A percentile compares a stretch with the other conserved stretches of the same genome.
These are phyloP conservation scores for Acestrorhynchus altus DNA, from an alignment of 2,797 vertebrate species.

Conservation along the genomic window DNA sequence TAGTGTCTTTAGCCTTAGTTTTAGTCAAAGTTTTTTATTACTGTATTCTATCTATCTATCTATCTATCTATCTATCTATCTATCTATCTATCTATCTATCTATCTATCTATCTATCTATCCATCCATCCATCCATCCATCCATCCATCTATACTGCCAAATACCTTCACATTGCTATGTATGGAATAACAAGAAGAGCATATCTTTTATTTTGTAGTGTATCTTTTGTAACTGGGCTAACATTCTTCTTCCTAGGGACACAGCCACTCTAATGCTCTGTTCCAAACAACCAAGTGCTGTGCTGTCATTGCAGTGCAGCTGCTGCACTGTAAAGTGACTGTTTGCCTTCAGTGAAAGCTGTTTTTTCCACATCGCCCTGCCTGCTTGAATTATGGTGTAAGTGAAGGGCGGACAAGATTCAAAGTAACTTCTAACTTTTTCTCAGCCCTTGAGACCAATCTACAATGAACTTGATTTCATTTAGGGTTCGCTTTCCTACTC, in stretches of 20 bases:
- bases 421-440: conserved; percentile 23
- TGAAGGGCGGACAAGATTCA: conserved; percentile 25
- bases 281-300: conserved; percentile 14
- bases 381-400: conserved; percentile 21
- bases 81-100: too few species aligned
- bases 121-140: too few species aligned
- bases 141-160: too few species aligned
- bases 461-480: conserved; percentile 28
- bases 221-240: not conserved
- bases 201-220: not conserved
- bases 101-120: too few species aligned
- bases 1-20: too few species aligned
- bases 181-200: not conserved
- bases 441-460: not conserved
- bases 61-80: too few species aligned
- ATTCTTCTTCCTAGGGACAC: not conserved
- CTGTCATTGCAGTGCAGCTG: conserved; percentile 29
- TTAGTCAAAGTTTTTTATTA: too few species aligned
- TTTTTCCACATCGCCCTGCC: conserved; percentile 1
- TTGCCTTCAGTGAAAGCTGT: conserved; percentile 23
- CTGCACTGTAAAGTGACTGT: conserved; percentile 19
- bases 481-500: not conserved
- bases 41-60: too few species aligned
- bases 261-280: conserved; percentile 1
- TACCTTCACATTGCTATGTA: not conserved